Evolutionary conservation across 1,140 invertebrate genomes (phyloP), one percentile per base, ranked within the genome.

Genomic region (Chironomus tepperi): DNA sequence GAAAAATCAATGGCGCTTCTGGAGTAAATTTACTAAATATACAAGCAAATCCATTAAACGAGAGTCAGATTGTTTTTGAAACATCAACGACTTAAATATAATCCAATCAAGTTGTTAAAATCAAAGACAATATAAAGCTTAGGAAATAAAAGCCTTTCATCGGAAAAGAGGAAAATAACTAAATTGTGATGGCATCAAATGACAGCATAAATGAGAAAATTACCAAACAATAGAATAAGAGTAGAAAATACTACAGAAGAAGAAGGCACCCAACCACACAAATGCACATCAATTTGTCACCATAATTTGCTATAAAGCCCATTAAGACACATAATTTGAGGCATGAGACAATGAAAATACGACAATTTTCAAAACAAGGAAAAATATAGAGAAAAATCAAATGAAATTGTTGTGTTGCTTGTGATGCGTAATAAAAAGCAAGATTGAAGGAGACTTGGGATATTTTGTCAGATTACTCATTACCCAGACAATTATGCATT

Each of bases 141-240:
- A n/a, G n/a, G 12, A 57, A 47, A 57, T n/a, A 57, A 57, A 15
- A 57, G n/a, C n/a, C 47, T n/a, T 57, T 57, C 47, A 57, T 57
- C 47, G 15, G n/a, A 57, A 34, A 34, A 34, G 24, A 34, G 24
- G 24, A 34, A 34, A 34, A 34, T 34, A 34, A 34, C 24, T 34
- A 34, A 34, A 34, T 34, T 34, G 24, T 34, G 47, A 57, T 57
- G 47, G 47, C 47, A 15, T 57, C 12, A n/a, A 57, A 57, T 57
- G 47, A 57, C 47, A 57, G 12, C 12, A 57, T 57, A 57, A 57
- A 57, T 57, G 47, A 57, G 47, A 57, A 57, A 57, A 57, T 57
- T 57, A 57, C 47, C 12, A 57, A 57, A 57, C 12, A 57, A 12
- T 57, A n/a, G 12, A 57, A 12, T 34, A 34, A 34, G 24, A 2